Conservation (phyloP, 2,888 invertebrate species). For the Agelastica alni region DNA sequence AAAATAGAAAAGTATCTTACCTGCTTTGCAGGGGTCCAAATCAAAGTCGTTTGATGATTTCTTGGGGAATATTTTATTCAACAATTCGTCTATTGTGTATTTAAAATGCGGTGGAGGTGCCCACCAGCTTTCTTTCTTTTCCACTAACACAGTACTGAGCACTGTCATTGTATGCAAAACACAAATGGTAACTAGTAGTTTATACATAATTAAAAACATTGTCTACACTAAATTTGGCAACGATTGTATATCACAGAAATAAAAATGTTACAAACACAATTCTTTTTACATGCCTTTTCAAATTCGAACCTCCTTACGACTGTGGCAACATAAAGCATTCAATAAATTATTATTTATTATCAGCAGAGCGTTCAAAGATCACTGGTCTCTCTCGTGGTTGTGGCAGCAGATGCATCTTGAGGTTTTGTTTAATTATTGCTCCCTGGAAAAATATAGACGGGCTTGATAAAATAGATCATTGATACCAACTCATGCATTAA, state of each 20-base stretch:
- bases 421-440: conserved; percentile 19
- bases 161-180: conserved; percentile 26
- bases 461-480: conserved; percentile 30
- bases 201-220: conserved; percentile 27
- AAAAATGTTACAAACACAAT: conserved; percentile 13
- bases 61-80: conserved; percentile 66
- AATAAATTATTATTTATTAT: conserved; percentile 33
- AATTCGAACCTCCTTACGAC: conserved; percentile 19
- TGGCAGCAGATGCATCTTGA: conserved; percentile 38
- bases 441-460: conserved; percentile 18
- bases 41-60: conserved; percentile 76
- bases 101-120: conserved; percentile 31
- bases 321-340: conserved; percentile 18
- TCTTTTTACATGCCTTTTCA: conserved; percentile 26
- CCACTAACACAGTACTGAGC: conserved; percentile 25
- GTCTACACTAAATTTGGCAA: conserved; percentile 22
- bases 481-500: conserved; percentile 29
- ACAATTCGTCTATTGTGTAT: conserved; percentile 70
- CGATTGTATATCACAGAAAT: conserved; percentile 30
- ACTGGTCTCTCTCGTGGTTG: conserved; percentile 38
- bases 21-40: conserved; percentile 86
- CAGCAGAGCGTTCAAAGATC: conserved; percentile 41
- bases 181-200: conserved; percentile 26
- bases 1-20: conserved; percentile 58
- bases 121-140: conserved; percentile 21